phyloP scores from a whole-genome alignment of 2,888 invertebrate genomes.

The Lepidocyrtoides sp. region DNA sequence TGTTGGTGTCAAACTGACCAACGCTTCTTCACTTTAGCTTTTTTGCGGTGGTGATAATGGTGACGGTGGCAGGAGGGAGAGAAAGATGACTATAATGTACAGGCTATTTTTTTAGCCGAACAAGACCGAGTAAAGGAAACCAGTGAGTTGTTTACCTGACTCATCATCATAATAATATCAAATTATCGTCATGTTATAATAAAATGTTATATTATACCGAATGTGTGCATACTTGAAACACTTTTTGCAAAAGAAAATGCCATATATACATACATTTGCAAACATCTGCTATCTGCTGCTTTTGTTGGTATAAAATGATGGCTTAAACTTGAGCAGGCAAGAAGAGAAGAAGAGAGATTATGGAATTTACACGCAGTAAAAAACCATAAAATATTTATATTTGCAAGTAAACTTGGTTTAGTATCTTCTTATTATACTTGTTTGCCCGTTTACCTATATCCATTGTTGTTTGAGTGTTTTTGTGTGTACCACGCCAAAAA shows the following conservation, averaged over 20 bases:
- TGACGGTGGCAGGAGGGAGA: neutral
- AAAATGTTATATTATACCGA: too few species aligned
- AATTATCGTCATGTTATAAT: too few species aligned
- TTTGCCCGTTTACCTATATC: neutral
- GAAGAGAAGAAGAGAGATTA: neutral
- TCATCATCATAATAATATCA: slow-evolving; percentile 29
- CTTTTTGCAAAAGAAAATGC: neutral
- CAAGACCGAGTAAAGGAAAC: slow-evolving; percentile 26
- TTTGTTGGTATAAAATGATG: neutral
- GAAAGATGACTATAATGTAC: neutral
- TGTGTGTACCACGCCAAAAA: neutral
- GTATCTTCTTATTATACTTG: neutral
- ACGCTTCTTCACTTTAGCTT: slow-evolving; percentile 1
- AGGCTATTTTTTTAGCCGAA: neutral
- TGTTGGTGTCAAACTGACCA: slow-evolving; percentile 43
- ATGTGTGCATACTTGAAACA: neutral
- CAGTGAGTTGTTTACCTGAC: slow-evolving; percentile 39
- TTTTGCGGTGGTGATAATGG: slow-evolving; percentile 3
- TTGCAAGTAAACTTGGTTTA: neutral
- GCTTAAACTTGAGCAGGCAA: neutral
- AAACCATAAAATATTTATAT: slow-evolving; percentile 37
- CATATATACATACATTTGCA: too few species aligned
- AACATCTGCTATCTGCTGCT: neutral
- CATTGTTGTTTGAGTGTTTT: neutral
- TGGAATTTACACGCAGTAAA: neutral